Evolutionary conservation across 2,888 invertebrate species (phyloP).

Genomic region (Tanypteryx hageni): DNA sequence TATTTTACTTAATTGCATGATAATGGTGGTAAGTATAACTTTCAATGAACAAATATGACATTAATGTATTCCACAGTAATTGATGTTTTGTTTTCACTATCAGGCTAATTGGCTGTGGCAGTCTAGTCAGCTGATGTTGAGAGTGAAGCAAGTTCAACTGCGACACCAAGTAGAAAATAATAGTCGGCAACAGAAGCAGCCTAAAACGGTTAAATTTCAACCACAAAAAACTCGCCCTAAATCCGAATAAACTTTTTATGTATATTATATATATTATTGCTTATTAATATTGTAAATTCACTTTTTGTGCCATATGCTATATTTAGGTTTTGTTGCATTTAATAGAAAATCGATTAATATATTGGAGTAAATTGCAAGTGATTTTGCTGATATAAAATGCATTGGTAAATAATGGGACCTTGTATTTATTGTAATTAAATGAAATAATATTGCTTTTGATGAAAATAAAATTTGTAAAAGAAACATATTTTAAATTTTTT

Average conservation of each 20-base stretch:
- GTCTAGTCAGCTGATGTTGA: slow-evolving; percentile 91
- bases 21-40: slow-evolving; percentile 89
- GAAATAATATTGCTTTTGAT: neutral
- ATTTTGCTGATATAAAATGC: slow-evolving; percentile 24
- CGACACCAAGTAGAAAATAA: slow-evolving; percentile 77
- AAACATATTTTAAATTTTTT: too few relatives aligned
- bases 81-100: slow-evolving; percentile 71
- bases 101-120: slow-evolving; percentile 94
- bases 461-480: neutral
- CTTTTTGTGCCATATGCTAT: slow-evolving; percentile 34
- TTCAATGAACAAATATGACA: neutral
- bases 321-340: slow-evolving; percentile 5
- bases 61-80: neutral
- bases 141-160: slow-evolving; percentile 88
- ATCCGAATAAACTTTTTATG: neutral
- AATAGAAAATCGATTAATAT: neutral
- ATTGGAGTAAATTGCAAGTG: neutral
- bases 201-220: neutral
- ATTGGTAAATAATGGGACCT: slow-evolving; percentile 26
- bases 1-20: slow-evolving; percentile 92
- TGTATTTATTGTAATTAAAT: slow-evolving; percentile 41
- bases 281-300: slow-evolving; percentile 34
- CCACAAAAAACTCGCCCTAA: slow-evolving; percentile 34
- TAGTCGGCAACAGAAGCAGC: slow-evolving; percentile 21
- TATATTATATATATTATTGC: neutral